Evolutionary conservation across 1,140 invertebrate species (phyloP).

Genomic region (Steinernema khuongi): DNA sequence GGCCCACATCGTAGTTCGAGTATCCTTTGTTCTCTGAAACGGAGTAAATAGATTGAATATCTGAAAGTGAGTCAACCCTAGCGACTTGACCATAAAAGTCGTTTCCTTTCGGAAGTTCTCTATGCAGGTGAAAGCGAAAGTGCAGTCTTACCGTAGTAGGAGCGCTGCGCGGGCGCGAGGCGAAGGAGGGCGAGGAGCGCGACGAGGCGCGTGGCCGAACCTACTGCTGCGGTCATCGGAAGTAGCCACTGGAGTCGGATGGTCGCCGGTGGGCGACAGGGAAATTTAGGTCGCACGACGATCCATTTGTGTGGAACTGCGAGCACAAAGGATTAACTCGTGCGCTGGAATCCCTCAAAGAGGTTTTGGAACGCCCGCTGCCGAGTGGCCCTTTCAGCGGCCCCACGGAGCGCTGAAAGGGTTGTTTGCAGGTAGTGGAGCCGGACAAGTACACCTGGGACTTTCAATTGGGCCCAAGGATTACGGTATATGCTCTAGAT

Average conservation of each 20-base stretch:
- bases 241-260: slow-evolving; percentile 6
- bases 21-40: not conserved
- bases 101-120: too few species aligned
- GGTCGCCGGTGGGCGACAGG: not conserved
- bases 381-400: not conserved
- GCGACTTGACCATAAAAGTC: too few species aligned
- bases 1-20: not conserved
- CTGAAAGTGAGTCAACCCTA: too few species aligned
- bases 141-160: not conserved
- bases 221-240: not conserved
- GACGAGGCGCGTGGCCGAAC: not conserved
- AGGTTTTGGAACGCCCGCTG: not conserved
- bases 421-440: too few species aligned
- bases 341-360: not conserved
- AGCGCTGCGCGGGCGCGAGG: not conserved
- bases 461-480: too few species aligned
- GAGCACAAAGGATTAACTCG: slow-evolving; percentile 6
- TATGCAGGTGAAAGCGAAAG: not conserved
- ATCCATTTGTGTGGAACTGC: not conserved
- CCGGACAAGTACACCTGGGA: too few species aligned
- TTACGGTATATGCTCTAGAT: too few species aligned
- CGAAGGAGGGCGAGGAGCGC: not conserved
- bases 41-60: slow-evolving; percentile 10
- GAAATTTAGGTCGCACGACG: slow-evolving; percentile 1
- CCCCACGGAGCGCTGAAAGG: too few species aligned